Evolutionary conservation across 2,113 vertebrate species (phyloP).

Genomic region (Vulpes vulpes): DNA sequence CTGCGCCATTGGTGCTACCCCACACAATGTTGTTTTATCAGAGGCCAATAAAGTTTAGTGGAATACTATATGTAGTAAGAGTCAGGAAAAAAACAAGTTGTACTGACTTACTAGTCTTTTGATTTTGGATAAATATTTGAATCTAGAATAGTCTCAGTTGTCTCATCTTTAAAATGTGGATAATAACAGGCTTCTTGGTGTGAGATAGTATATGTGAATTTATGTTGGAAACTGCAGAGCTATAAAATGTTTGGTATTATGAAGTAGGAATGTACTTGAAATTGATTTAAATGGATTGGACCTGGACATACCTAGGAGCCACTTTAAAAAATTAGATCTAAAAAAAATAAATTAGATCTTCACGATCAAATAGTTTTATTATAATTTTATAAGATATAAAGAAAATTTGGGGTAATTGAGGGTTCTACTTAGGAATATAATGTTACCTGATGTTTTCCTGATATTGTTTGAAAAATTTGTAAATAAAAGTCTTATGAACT

Average conservation of each 20-base stretch:
- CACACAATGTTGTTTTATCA: not conserved
- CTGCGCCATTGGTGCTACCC: no score
- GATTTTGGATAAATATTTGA: slow-evolving; percentile 19
- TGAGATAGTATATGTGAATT: not conserved
- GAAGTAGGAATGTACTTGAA: not conserved
- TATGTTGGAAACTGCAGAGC: not conserved
- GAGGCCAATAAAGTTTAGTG: not conserved
- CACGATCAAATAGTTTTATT: slow-evolving; percentile 24
- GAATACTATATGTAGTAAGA: not conserved
- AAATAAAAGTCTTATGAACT: not conserved
- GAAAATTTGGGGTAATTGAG: slow-evolving; percentile 28
- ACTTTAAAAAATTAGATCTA: slow-evolving; percentile 4
- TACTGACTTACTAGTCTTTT: slow-evolving; percentile 11
- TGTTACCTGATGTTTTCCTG: not conserved
- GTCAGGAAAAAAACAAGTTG: slow-evolving; percentile 12
- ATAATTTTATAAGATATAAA: slow-evolving; percentile 23
- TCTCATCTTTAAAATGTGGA: not conserved
- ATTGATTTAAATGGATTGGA: slow-evolving; percentile 21
- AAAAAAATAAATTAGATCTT: not conserved
- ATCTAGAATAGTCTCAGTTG: slow-evolving; percentile 7
- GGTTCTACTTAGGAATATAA: not conserved
- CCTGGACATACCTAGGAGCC: not conserved
- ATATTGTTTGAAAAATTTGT: slow-evolving; percentile 6
- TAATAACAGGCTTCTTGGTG: not conserved
- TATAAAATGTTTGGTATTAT: slow-evolving; percentile 33